A percentile compares a stretch with the other conserved stretches of the same genome.
phyloP scores from a whole-genome alignment of 2,888 invertebrate genomes.

The Spicauda simplicius region DNA sequence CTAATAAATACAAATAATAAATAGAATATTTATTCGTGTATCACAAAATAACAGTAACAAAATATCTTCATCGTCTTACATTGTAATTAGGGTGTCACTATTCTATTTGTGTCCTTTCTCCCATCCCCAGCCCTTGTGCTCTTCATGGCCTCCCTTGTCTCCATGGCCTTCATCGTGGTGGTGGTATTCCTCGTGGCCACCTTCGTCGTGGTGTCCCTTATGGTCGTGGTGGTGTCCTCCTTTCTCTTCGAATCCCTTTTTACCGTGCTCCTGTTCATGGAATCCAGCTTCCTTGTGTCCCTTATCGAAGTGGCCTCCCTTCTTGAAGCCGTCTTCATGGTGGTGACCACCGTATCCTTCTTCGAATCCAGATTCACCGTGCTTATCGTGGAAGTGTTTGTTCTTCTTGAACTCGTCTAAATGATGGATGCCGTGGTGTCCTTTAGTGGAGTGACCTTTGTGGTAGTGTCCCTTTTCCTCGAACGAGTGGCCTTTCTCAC shows the following conservation, averaged over 20 bases:
- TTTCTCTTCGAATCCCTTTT: constrained; percentile 91
- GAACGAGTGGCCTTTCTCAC: constrained; percentile 84
- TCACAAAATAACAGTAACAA: constrained; percentile 47
- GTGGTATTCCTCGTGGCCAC: constrained; percentile 90
- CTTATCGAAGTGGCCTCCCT: constrained; percentile 92
- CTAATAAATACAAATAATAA: constrained; percentile 25
- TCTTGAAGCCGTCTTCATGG: constrained; percentile 90
- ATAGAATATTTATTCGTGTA: constrained; percentile 37
- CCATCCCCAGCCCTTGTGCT: constrained; percentile 91
- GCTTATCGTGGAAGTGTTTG: constrained; percentile 94
- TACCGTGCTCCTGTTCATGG: constrained; percentile 90
- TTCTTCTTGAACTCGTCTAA: constrained; percentile 94
- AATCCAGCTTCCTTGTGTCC: constrained; percentile 90
- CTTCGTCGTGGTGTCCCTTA: constrained; percentile 90
- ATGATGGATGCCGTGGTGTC: constrained; percentile 93
- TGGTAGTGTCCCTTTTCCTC: constrained; percentile 88
- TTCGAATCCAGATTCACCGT: constrained; percentile 92
- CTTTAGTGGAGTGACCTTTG: constrained; percentile 93
- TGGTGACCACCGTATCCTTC: constrained; percentile 92
- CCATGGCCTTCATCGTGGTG: constrained; percentile 88
- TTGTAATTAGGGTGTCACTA: background rate
- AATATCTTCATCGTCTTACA: constrained; percentile 25
- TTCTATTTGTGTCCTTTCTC: constrained; percentile 75
- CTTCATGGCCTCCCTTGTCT: constrained; percentile 91
- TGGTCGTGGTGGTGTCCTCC: constrained; percentile 91